Conservation (phyloP, 2,797 vertebrate genomes). For the Neosilurus mollespiculum region DNA sequence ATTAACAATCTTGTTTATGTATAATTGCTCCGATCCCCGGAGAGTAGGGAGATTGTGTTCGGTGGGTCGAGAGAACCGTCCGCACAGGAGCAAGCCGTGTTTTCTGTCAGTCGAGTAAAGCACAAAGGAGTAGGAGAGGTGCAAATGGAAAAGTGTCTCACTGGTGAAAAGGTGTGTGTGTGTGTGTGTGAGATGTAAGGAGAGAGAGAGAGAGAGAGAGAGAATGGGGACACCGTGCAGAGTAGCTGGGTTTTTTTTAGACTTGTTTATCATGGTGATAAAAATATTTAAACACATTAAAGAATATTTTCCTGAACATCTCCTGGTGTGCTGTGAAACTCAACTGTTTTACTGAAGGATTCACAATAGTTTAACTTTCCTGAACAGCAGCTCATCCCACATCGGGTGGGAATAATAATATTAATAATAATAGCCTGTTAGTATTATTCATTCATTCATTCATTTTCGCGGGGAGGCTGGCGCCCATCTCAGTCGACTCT, state of each 20-base stretch:
- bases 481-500: no score
- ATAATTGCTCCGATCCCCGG: slow-evolving; percentile 42
- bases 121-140: slow-evolving; percentile 63
- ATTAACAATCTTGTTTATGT: slow-evolving; percentile 55
- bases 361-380: background rate
- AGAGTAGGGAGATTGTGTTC: slow-evolving; percentile 35
- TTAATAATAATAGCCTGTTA: no score
- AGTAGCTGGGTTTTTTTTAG: background rate
- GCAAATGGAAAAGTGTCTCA: slow-evolving; percentile 76
- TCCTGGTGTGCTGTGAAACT: background rate
- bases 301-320: background rate
- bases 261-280: background rate
- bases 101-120: slow-evolving; percentile 50
- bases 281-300: background rate
- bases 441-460: no score
- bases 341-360: background rate
- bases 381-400: background rate
- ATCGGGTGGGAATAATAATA: no score
- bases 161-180: slow-evolving; percentile 57
- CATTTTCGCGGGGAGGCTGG: no score
- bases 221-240: no score
- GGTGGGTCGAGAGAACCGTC: slow-evolving; percentile 34
- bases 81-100: slow-evolving; percentile 46
- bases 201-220: slow-evolving; percentile 33
- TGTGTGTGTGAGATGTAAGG: slow-evolving; percentile 11